A percentile compares a stretch with the other conserved stretches of the same genome.
Evolutionary conservation across 2,113 vertebrate species (phyloP).

Genomic region (Sceloporus tristichus): DNA sequence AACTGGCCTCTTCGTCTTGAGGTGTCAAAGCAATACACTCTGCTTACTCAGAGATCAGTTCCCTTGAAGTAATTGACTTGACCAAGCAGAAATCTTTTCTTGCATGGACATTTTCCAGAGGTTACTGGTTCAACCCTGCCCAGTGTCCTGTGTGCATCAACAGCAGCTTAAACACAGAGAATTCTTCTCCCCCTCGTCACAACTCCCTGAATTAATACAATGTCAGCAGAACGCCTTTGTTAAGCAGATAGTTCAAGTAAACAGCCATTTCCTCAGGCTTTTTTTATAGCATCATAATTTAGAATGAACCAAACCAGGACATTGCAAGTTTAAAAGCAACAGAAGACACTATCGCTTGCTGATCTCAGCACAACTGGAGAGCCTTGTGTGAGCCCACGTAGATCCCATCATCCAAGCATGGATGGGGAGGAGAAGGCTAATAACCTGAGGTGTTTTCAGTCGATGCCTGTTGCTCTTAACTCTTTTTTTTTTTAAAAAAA

Average conservation of each 20-base stretch:
- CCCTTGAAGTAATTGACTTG: no score
- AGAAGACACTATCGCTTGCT: neutral
- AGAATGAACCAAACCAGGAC: conserved; percentile 4
- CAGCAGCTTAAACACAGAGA: neutral
- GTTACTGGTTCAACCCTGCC: neutral
- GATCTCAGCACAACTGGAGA: conserved; percentile 9
- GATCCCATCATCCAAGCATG: neutral
- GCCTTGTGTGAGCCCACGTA: neutral
- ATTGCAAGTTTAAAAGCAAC: neutral
- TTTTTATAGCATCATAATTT: conserved; percentile 20
- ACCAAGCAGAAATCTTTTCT: no score
- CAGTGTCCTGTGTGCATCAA: neutral
- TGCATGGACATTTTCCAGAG: neutral
- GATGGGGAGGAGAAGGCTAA: neutral
- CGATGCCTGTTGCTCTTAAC: neutral
- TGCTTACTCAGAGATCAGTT: no score
- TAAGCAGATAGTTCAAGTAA: conserved; percentile 21
- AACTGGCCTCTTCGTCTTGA: no score
- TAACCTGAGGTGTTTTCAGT: neutral
- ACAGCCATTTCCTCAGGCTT: neutral
- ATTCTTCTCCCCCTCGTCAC: no score
- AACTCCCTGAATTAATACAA: neutral
- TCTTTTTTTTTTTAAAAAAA: neutral
- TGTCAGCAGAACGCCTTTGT: conserved; percentile 24
- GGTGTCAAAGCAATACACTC: no score